Conservation (phyloP, 2,113 vertebrate genomes). For the Chunga burmeisteri region DNA sequence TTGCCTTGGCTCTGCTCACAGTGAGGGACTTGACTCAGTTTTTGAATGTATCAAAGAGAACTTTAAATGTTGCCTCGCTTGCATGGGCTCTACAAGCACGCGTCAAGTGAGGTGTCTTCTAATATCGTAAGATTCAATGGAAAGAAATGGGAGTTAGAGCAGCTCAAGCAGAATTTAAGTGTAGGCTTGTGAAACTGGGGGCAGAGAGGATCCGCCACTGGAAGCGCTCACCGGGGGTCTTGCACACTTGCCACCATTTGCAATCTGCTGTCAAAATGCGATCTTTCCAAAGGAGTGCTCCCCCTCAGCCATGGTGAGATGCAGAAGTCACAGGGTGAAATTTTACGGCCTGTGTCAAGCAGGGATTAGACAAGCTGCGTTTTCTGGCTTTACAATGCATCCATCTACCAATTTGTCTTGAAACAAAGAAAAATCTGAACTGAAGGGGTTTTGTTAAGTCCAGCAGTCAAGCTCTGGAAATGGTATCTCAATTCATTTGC, state of each 20-base stretch:
- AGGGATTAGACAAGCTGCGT: neutral
- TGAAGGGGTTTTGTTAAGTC: neutral
- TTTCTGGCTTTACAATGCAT: neutral
- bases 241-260: neutral
- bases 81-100: neutral
- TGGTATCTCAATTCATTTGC: neutral
- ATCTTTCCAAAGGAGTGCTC: neutral
- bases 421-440: neutral
- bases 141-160: neutral
- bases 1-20: conserved; percentile 11
- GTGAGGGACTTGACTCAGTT: neutral
- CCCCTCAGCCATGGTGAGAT: fast-evolving
- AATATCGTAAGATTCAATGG: neutral
- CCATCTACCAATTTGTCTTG: neutral
- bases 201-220: neutral
- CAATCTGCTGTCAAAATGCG: neutral
- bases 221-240: neutral
- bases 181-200: neutral
- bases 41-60: neutral
- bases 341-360: neutral
- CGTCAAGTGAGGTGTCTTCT: neutral
- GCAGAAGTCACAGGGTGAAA: neutral
- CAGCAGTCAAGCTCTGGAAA: neutral
- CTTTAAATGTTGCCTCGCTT: neutral
- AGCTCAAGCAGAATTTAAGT: neutral